Evolutionary conservation across 2,888 invertebrate species (phyloP).

Genomic region (Pandemis corylana): DNA sequence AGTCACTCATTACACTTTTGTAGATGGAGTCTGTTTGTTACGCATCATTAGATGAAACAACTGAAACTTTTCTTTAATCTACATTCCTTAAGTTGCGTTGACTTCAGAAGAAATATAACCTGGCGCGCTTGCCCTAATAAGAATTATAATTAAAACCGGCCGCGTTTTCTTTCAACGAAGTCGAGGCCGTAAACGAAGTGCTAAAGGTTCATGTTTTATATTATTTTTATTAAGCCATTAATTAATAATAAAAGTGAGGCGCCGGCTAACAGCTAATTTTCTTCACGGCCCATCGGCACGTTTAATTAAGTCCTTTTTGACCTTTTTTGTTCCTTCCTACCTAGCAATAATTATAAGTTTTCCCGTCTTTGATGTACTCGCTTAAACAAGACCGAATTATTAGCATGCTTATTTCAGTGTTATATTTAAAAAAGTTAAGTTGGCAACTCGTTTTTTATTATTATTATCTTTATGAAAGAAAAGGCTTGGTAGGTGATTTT

Average conservation of each 20-base stretch:
- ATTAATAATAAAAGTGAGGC: constrained; percentile 39
- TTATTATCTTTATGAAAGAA: neutral
- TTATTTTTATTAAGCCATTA: constrained; percentile 43
- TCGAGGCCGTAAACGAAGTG: constrained; percentile 18
- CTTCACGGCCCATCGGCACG: constrained; percentile 38
- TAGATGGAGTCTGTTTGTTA: neutral
- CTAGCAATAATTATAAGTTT: constrained; percentile 40
- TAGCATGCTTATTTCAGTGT: constrained; percentile 20
- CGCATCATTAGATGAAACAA: neutral
- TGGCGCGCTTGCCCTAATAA: constrained; percentile 5
- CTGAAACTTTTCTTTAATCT: neutral
- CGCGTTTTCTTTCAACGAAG: constrained; percentile 18
- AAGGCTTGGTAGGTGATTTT: neutral
- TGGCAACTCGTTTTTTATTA: neutral
- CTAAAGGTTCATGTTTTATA: constrained; percentile 33
- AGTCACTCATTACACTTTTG: no score
- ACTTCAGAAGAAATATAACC: neutral
- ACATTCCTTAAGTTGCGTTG: neutral
- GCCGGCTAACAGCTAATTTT: constrained; percentile 41
- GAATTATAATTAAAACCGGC: constrained; percentile 33
- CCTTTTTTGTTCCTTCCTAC: constrained; percentile 26
- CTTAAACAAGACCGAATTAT: constrained; percentile 33
- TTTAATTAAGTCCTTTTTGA: constrained; percentile 40
- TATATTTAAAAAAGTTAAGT: neutral
- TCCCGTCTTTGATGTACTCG: constrained; percentile 32